Conservation (phyloP, 2,797 vertebrate species). For the Mycteria americana region DNA sequence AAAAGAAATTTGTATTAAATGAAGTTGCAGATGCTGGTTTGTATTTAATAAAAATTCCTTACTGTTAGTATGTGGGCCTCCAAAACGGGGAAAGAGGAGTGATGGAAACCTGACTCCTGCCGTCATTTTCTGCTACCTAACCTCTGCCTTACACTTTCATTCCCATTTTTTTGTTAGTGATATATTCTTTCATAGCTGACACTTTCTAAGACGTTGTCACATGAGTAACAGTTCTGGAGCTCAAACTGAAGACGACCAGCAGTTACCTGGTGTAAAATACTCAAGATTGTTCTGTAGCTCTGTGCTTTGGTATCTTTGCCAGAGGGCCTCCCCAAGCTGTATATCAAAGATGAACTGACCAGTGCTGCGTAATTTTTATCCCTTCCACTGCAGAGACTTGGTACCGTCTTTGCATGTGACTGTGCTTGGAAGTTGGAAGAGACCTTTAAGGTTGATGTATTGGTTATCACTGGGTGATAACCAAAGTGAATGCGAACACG, state of each 20-base stretch:
- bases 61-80: background rate
- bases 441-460: background rate
- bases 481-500: background rate
- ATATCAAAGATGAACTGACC: fast-evolving
- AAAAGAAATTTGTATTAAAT: background rate
- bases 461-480: background rate
- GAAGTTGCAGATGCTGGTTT: background rate
- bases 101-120: background rate
- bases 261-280: background rate
- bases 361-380: fast-evolving
- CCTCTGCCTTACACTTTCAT: background rate
- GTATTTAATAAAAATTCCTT: background rate
- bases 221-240: background rate
- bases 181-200: background rate
- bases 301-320: background rate
- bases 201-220: background rate
- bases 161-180: background rate
- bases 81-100: background rate
- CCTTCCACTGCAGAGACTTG: fast-evolving
- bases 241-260: background rate
- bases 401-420: fast-evolving
- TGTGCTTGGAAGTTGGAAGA: background rate
- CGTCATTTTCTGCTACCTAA: background rate
- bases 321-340: background rate
- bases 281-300: background rate